Evolutionary conservation across 2,888 invertebrate species (phyloP).

Genomic region (Hermaeophaga mercurialis): DNA sequence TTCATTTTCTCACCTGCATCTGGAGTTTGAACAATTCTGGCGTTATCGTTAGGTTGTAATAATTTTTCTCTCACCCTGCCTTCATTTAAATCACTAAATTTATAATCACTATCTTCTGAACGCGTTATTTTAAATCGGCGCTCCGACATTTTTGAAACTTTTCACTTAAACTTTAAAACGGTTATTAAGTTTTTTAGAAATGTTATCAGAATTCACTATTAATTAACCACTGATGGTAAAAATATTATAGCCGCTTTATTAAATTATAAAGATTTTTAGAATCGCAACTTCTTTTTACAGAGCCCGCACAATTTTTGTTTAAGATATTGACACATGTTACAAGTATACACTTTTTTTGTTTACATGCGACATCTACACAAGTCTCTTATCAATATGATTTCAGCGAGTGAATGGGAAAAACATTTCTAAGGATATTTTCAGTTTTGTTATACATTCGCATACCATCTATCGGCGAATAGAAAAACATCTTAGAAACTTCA

Average conservation of each 20-base stretch:
- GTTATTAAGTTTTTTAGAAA: background rate
- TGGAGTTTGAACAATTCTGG: conserved; percentile 25
- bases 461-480: conserved; percentile 25
- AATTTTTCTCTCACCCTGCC: conserved; percentile 47
- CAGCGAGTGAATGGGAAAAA: background rate
- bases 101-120: conserved; percentile 61
- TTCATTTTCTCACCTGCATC: conserved; percentile 31
- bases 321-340: conserved; percentile 41
- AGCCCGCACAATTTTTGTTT: conserved; percentile 41
- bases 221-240: conserved; percentile 12
- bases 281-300: conserved; percentile 28
- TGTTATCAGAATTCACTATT: background rate
- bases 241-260: conserved; percentile 14
- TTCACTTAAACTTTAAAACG: conserved; percentile 25
- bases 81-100: conserved; percentile 58
- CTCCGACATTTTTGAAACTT: conserved; percentile 61
- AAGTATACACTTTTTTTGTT: conserved; percentile 37
- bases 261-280: conserved; percentile 32
- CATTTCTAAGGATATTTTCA: background rate
- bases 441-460: background rate
- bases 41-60: conserved; percentile 39
- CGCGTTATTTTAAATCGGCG: conserved; percentile 65
- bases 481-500: no score
- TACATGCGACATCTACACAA: conserved; percentile 40
- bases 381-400: conserved; percentile 13